Conservation (phyloP, 2,113 vertebrate species). For the Prolemur simus region DNA sequence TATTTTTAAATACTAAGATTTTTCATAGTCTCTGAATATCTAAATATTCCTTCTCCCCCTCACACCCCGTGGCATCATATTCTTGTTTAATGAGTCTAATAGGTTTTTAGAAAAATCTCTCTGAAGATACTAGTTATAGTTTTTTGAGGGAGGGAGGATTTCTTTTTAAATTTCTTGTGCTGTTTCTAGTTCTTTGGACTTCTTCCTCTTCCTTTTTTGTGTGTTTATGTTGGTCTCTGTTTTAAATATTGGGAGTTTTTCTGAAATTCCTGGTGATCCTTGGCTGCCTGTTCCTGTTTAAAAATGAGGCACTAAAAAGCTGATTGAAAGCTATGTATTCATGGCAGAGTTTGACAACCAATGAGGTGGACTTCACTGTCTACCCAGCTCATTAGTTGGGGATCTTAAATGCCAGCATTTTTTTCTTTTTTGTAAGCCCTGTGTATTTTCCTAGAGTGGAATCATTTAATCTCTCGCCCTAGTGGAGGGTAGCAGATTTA, state of each 20-base stretch:
- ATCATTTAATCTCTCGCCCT: not conserved
- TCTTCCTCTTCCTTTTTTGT: not conserved
- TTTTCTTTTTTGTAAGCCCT: not conserved
- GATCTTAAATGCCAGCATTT: not conserved
- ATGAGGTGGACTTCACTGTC: not conserved
- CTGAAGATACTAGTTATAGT: not conserved
- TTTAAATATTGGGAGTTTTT: not conserved
- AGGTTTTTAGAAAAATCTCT: not conserved
- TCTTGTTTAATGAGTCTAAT: slow-evolving; percentile 23
- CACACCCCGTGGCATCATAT: not conserved
- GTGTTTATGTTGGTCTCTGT: not conserved
- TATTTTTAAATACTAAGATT: slow-evolving; percentile 12
- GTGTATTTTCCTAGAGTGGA: not conserved
- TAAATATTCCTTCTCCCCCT: not conserved
- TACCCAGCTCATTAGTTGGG: not conserved
- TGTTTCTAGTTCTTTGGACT: not conserved
- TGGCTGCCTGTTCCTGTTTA: not conserved
- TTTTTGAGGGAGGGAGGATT: not conserved
- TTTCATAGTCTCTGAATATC: not conserved
- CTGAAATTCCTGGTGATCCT: not conserved
- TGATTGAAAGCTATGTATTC: not conserved
- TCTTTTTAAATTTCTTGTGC: not conserved
- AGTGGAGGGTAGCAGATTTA: not conserved
- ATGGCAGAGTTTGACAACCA: not conserved
- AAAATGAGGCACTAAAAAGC: not conserved